Evolutionary conservation across 2,113 vertebrate genomes (phyloP).

Genomic region (Neogobius melanostomus): DNA sequence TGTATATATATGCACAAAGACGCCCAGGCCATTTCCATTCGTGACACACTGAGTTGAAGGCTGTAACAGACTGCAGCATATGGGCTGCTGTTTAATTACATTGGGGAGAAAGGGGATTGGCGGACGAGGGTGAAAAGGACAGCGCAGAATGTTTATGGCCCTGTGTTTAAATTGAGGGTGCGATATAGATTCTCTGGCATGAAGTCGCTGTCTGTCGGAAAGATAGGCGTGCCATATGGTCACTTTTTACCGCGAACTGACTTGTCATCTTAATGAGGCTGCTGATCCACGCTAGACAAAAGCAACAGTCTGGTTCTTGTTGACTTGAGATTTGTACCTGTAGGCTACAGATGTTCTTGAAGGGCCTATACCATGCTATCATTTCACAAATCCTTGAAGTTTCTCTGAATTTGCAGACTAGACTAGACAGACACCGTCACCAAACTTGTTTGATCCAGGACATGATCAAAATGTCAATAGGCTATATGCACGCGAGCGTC

Average conservation of each 20-base stretch:
- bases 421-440: too few species aligned
- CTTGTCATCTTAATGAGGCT: neutral
- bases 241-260: neutral
- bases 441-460: too few species aligned
- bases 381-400: too few species aligned
- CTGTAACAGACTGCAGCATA: neutral
- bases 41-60: neutral
- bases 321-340: neutral
- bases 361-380: too few species aligned
- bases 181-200: conserved; percentile 1
- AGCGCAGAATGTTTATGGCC: neutral
- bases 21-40: neutral
- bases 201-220: neutral
- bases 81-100: conserved; percentile 12
- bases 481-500: too few species aligned
- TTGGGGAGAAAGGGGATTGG: neutral
- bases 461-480: too few species aligned
- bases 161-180: conserved; percentile 8
- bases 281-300: neutral
- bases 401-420: too few species aligned
- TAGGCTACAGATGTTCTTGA: too few species aligned
- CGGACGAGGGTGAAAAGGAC: neutral
- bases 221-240: neutral
- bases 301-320: neutral
- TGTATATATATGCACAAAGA: neutral